Percentiles rank a stretch among this genome's conserved stretches.
Conservation (phyloP, 2,797 vertebrate genomes). For the Alectoris magna region DNA sequence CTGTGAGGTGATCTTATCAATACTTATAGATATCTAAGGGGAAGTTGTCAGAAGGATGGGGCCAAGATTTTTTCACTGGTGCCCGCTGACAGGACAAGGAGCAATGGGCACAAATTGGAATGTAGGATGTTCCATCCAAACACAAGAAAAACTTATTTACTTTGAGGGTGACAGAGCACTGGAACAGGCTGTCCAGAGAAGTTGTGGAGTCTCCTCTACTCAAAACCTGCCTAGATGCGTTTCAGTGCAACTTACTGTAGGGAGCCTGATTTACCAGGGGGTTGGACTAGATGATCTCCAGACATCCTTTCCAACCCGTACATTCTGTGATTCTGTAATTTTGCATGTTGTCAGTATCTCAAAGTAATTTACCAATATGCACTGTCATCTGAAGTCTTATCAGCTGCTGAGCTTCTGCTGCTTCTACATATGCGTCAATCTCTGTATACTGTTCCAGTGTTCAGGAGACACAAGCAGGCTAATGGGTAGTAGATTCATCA, state of each 20-base stretch:
- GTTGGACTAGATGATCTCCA: neutral
- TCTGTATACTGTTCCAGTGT: neutral
- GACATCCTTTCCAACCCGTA: neutral
- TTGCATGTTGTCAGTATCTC: neutral
- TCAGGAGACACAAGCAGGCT: neutral
- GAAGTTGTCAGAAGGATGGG: neutral
- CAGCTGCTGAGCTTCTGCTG: neutral
- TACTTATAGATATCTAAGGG: neutral
- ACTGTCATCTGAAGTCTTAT: neutral
- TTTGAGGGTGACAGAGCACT: neutral
- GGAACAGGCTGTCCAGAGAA: neutral
- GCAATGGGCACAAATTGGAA: neutral
- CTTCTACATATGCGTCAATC: fast-evolving
- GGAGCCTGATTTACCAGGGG: neutral
- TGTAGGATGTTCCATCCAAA: neutral
- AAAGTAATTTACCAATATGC: neutral
- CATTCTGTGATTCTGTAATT: neutral
- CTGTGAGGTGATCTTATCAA: neutral
- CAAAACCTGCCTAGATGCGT: neutral
- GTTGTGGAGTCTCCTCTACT: neutral
- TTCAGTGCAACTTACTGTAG: neutral
- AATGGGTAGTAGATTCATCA: neutral
- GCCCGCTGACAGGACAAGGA: neutral
- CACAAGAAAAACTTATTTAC: neutral
- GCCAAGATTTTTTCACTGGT: neutral